Evolutionary conservation across 2,113 vertebrate species (phyloP).

Genomic region (Scatophagus argus): DNA sequence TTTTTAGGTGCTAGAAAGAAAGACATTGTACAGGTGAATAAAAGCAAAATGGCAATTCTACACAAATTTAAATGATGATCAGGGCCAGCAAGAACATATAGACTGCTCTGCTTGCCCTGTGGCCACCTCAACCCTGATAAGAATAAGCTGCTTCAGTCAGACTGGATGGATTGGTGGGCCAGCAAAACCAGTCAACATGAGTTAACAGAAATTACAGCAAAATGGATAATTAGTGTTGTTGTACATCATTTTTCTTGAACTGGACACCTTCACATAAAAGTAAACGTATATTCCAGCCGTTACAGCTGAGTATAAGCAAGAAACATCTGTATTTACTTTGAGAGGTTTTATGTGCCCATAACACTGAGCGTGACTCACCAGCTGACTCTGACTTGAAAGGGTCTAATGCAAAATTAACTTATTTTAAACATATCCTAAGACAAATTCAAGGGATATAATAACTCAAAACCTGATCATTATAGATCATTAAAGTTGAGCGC

Average conservation of each 20-base stretch:
- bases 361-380: conserved; percentile 20
- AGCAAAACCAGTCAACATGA: neutral
- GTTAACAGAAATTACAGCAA: neutral
- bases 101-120: neutral
- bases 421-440: neutral
- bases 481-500: neutral
- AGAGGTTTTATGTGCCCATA: conserved; percentile 18
- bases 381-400: neutral
- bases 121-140: neutral
- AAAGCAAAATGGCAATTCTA: neutral
- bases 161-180: neutral
- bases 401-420: neutral
- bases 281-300: conserved; percentile 17
- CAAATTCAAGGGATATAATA: neutral
- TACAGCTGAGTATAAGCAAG: conserved; percentile 37
- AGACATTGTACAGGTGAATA: neutral
- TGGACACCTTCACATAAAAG: conserved; percentile 19
- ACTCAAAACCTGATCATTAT: neutral
- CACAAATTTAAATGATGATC: neutral
- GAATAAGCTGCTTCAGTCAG: neutral
- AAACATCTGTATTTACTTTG: conserved; percentile 70
- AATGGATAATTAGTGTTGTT: conserved; percentile 1
- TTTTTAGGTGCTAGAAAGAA: conserved; percentile 83
- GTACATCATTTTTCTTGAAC: conserved; percentile 14
- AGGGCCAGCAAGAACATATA: neutral